A percentile compares a stretch with the other conserved stretches of the same genome.
phyloP scores from a whole-genome alignment of 1,140 invertebrate species.

The Meloidogyne hapla region DNA sequence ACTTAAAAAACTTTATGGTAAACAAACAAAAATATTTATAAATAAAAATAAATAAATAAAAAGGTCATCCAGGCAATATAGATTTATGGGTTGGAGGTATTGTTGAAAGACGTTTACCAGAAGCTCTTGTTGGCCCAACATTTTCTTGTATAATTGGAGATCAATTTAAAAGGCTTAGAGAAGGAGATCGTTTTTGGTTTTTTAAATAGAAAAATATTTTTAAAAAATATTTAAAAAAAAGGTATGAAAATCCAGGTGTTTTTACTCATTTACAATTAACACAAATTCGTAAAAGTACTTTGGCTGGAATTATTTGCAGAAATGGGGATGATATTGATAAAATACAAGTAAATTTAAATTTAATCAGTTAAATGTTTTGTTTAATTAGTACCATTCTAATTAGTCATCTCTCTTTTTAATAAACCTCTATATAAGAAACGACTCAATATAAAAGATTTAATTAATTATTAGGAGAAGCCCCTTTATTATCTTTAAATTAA shows the following conservation, averaged over 20 bases:
- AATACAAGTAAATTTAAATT: constrained; percentile 69
- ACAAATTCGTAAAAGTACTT: constrained; percentile 73
- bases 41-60: not conserved
- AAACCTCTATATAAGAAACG: too few relatives aligned
- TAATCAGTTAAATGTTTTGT: not conserved
- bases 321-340: constrained; percentile 73
- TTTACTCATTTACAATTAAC: constrained; percentile 76
- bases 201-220: not conserved
- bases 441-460: too few relatives aligned
- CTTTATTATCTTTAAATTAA: too few relatives aligned
- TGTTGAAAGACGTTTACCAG: constrained; percentile 79
- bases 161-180: constrained; percentile 82
- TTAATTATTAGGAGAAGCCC: too few relatives aligned
- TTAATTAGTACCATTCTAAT: constrained; percentile 6
- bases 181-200: constrained; percentile 77
- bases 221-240: constrained; percentile 67
- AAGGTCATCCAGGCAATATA: constrained; percentile 82
- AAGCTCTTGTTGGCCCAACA: constrained; percentile 84
- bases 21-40: not conserved
- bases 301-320: constrained; percentile 77
- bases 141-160: constrained; percentile 86
- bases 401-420: not conserved
- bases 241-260: constrained; percentile 84
- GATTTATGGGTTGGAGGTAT: constrained; percentile 95
- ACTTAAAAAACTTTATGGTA: constrained; percentile 44